Evolutionary conservation across 2,888 invertebrate genomes (phyloP).

Genomic region (Hymenopus coronatus): DNA sequence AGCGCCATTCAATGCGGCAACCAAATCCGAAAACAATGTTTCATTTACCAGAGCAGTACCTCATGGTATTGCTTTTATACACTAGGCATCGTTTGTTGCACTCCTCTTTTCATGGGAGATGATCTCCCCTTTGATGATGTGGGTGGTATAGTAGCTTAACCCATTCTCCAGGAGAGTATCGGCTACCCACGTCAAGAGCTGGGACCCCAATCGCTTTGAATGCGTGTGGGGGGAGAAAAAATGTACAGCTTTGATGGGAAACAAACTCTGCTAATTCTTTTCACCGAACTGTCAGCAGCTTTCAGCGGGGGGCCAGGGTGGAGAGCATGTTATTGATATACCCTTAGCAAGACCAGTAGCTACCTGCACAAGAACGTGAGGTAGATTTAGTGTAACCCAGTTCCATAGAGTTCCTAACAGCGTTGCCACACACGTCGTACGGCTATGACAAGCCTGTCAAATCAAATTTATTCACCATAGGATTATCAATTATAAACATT

Average conservation of each 20-base stretch:
- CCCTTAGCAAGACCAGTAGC: not conserved
- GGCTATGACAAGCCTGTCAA: too few relatives aligned
- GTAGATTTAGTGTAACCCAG: not conserved
- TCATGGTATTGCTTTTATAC: not conserved
- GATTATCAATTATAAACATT: too few relatives aligned
- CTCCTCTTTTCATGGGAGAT: not conserved
- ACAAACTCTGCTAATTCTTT: not conserved
- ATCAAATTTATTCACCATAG: too few relatives aligned
- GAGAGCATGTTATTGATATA: not conserved
- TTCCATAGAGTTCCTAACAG: not conserved
- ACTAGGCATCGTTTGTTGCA: not conserved
- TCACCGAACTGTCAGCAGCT: not conserved
- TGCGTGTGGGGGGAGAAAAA: not conserved
- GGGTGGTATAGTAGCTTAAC: slow-evolving; percentile 1
- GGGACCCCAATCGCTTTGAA: not conserved
- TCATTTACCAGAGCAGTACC: not conserved
- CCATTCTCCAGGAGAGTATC: not conserved
- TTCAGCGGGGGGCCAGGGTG: not conserved
- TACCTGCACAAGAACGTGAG: not conserved
- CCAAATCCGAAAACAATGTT: not conserved
- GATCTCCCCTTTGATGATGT: not conserved
- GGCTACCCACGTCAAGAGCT: not conserved
- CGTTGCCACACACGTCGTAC: not conserved
- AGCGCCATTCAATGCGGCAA: not conserved
- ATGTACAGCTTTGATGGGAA: not conserved